phyloP scores from a whole-genome alignment of 2,797 vertebrate genomes.

The Nothura maculosa region DNA sequence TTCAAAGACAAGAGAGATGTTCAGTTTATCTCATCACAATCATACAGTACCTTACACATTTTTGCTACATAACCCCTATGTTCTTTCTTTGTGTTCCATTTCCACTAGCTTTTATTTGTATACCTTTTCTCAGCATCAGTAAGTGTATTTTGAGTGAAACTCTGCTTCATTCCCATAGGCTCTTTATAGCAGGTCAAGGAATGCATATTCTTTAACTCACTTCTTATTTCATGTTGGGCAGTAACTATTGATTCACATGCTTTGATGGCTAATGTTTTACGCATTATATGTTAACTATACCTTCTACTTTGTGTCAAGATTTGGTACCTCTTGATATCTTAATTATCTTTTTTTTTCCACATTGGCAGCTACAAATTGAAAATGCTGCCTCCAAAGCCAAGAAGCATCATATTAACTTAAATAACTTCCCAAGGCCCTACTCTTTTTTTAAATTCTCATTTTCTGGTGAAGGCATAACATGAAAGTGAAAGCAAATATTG shows the following conservation, averaged over 20 bases:
- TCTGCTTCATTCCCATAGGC: neutral
- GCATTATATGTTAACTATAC: neutral
- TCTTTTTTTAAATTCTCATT: neutral
- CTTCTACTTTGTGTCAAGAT: neutral
- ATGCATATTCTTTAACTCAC: neutral
- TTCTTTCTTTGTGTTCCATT: neutral
- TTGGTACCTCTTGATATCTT: neutral
- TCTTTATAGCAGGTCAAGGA: neutral
- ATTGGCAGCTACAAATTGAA: neutral
- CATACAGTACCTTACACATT: neutral
- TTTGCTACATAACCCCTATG: neutral
- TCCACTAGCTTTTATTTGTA: neutral
- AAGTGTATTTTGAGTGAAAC: neutral
- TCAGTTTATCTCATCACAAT: neutral
- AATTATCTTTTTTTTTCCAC: neutral
- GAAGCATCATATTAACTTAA: neutral
- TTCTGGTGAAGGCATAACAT: neutral
- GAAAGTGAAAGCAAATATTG: neutral
- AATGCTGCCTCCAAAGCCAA: neutral
- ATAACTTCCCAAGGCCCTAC: neutral
- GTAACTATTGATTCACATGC: neutral
- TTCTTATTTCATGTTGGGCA: neutral
- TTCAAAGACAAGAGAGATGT: neutral
- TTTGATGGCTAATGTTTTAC: neutral
- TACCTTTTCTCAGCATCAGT: neutral